Percentiles rank a stretch among this genome's conserved stretches.
Evolutionary conservation across 2,113 vertebrate species (phyloP).

Genomic region (Muscicapa adusta): DNA sequence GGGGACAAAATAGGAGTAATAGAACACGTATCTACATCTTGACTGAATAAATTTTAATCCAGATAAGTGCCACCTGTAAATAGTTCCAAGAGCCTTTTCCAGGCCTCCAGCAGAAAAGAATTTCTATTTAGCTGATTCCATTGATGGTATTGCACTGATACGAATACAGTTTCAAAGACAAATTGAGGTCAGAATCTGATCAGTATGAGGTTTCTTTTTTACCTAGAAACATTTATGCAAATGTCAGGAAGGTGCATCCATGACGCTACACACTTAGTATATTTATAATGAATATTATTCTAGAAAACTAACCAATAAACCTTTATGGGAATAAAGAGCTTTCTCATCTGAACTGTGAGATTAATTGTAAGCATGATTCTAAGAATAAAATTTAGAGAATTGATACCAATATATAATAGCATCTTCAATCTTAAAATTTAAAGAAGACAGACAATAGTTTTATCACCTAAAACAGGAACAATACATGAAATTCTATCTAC

Average conservation of each 20-base stretch:
- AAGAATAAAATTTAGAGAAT: slow-evolving; percentile 50
- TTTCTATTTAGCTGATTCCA: neutral
- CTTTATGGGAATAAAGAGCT: slow-evolving; percentile 76
- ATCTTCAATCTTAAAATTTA: neutral
- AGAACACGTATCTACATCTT: rapidly evolving
- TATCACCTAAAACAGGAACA: neutral
- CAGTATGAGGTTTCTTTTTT: neutral
- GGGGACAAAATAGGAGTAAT: neutral
- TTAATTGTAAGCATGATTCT: slow-evolving; percentile 83
- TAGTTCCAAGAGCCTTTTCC: neutral
- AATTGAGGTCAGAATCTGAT: neutral
- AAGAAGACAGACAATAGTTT: neutral
- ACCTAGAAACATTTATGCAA: neutral
- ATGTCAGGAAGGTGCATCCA: neutral
- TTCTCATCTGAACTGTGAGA: slow-evolving; percentile 78
- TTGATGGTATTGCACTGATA: neutral
- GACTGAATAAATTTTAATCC: neutral
- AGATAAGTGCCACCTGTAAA: neutral
- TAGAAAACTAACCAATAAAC: slow-evolving; percentile 84
- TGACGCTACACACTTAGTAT: neutral
- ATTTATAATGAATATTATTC: neutral
- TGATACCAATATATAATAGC: neutral
- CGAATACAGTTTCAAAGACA: neutral
- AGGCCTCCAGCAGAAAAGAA: neutral
- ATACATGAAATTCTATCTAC: neutral